Conservation (phyloP, 2,888 invertebrate genomes). For the Drosophila mercatorum region DNA sequence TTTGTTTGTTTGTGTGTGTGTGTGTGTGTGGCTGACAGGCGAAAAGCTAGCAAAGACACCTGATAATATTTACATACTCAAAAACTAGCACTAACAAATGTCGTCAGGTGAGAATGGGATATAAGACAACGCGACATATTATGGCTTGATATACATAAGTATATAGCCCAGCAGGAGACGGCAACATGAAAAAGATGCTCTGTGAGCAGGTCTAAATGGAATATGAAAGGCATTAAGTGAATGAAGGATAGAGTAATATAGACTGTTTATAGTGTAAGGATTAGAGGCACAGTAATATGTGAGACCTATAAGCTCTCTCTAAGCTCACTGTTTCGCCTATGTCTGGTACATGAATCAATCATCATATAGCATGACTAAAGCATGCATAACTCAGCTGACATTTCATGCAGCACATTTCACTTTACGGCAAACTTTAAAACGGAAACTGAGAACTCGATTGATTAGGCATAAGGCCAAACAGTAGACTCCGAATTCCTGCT, state of each 20-base stretch:
- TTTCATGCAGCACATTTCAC: not conserved
- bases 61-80: constrained; percentile 51
- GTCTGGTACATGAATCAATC: not conserved
- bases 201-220: not conserved
- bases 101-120: constrained; percentile 25
- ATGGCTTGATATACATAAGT: not conserved
- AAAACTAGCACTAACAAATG: constrained; percentile 42
- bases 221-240: not conserved
- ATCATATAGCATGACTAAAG: not conserved
- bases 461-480: not conserved
- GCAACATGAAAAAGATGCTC: not conserved
- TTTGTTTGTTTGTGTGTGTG: constrained; percentile 4
- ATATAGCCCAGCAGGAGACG: not conserved
- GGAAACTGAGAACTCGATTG: not conserved
- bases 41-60: constrained; percentile 50
- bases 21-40: constrained; percentile 14
- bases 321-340: not conserved
- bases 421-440: not conserved
- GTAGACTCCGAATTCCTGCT: constrained; percentile 7
- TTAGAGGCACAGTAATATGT: not conserved
- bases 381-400: not conserved
- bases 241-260: not conserved
- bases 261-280: not conserved
- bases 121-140: constrained; percentile 12
- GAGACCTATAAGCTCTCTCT: not conserved